Base-by-base conservation (phyloP, 2,888 invertebrate genomes). In the Mimachlamys varia region DNA sequence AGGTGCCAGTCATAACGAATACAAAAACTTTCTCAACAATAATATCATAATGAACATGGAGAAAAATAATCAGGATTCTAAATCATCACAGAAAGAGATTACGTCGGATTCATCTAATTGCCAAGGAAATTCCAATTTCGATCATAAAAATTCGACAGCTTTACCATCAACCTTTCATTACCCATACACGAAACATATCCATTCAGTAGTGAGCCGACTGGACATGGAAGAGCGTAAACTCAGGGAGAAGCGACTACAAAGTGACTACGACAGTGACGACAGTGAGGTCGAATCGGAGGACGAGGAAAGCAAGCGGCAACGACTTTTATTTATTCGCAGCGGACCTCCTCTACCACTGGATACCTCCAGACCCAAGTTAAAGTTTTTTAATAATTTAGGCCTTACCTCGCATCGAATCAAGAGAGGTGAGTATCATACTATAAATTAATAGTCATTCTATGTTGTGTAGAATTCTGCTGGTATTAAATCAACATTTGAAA, bases 301-400 rank as follows among this genome's bases (percentile, higher is more conserved):
- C 15, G 95, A 94, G 88, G 94, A 94, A 89, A 91, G 92, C 62
- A 92, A 93, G 38, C 91, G 92, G 50, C 94, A 94, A 87, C 92
- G 94, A 76, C 91, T 95, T 88, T 91, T 95, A 38, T 93, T 96
- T 88, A 95, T 97, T 50, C 93, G 94, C 0, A 94, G 94, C 87
- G 96, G 95, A 5, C 96, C 96, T 0, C 96, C 96, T 13, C 91
- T 95, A 19, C 94, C 95, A 88, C 90, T 96, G 33, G 96, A 96
- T 89, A 91, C 93, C 33, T 94, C 95, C 27, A 93, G 94, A 88
- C 93, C 93, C 88, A 96, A 96, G 93, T 90, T 96, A 90, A 93
- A 93, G 62, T 94, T 96, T 88, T 92, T 96, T 44, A 93, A 93
- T 76, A 90, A 93, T 37, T 92, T 96, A 44, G 96, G 96, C 38